Base-by-base conservation (phyloP, 1,140 invertebrate species). In the Steinernema khuongi region DNA sequence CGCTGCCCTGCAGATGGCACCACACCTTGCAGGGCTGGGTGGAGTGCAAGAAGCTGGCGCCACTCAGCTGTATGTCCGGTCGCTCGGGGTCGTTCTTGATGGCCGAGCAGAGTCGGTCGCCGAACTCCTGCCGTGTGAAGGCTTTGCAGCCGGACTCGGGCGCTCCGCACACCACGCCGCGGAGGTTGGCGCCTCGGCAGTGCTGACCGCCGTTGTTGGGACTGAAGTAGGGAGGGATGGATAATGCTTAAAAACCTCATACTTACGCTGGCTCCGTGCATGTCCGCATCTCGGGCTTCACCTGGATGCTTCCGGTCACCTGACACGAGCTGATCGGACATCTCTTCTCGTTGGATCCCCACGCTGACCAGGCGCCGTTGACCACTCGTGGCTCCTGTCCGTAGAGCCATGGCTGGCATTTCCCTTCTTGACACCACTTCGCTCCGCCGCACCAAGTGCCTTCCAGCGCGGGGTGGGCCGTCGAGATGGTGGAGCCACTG, bases 1-100 rank as follows among this genome's bases (percentile, higher is more conserved):
- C 84, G 1, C 82, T 83, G 31, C 78, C 84, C 4, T 70, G 36
- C 1, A 84, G 77, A 76, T 85, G 83, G 71, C 83, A 84, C 83
- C 83, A 84, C 31, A 84, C 79, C 74, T 85, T 85, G 71, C 83
- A 84, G 26, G 82, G 82, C 66, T 84, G 84, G 14, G 77, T 83
- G n/a, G 76, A 70, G 74, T 84, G 83, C 31, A 79, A 70, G 76
- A 84, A 84, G 31, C 79, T 79, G 19, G 68, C 70, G 33, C 83
- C 83, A 44, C 79, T 85, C 17, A 84, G 68, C 60, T 84, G 82
- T 29, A 72, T 70, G 68, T 84, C 83, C 4, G 83, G 83, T 31
- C 78, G 70, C 22, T 69, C 67, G 41, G 75, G 79, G 60, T 84
- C 83, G 32, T 81, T 76, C 30, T 75, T 76, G 29, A 84, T 81